Evolutionary conservation across 2,797 vertebrate genomes (phyloP).

Genomic region (Parambassis ranga): DNA sequence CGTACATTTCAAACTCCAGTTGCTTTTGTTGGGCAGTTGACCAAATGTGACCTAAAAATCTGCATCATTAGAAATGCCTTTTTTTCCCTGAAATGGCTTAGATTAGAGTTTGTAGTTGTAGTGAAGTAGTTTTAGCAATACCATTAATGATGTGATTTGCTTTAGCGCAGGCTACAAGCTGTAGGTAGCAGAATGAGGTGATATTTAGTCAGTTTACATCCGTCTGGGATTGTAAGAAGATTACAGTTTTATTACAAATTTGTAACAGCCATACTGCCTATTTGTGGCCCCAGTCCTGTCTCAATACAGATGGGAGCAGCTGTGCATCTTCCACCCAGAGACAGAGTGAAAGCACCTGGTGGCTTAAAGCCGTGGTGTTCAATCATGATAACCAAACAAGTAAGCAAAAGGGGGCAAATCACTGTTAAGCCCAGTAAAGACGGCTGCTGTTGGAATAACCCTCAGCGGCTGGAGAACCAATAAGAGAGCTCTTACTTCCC

Average conservation of each 20-base stretch:
- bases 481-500: conserved; percentile 7
- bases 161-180: conserved; percentile 3
- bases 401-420: conserved; percentile 62
- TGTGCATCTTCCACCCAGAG: conserved; percentile 12
- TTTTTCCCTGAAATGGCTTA: conserved; percentile 14
- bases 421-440: conserved; percentile 56
- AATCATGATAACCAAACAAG: conserved; percentile 70
- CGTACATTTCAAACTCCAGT: not conserved
- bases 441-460: conserved; percentile 29
- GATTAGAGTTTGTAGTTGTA: conserved; percentile 3
- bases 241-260: conserved; percentile 40
- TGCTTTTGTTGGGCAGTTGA: not conserved
- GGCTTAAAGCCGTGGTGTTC: conserved; percentile 42
- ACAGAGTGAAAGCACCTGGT: conserved; percentile 62
- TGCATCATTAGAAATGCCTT: conserved; percentile 1
- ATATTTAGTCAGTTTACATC: conserved; percentile 30
- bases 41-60: not conserved
- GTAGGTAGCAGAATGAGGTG: conserved; percentile 12
- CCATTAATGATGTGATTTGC: conserved; percentile 36
- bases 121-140: conserved; percentile 10
- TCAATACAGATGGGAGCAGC: conserved; percentile 31
- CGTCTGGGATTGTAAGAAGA: conserved; percentile 40
- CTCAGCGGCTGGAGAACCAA: not conserved
- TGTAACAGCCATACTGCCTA: not conserved
- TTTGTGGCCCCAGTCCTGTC: not conserved